Evolutionary conservation across 2,113 vertebrate genomes (phyloP).

Genomic region (Lampris incognitus): DNA sequence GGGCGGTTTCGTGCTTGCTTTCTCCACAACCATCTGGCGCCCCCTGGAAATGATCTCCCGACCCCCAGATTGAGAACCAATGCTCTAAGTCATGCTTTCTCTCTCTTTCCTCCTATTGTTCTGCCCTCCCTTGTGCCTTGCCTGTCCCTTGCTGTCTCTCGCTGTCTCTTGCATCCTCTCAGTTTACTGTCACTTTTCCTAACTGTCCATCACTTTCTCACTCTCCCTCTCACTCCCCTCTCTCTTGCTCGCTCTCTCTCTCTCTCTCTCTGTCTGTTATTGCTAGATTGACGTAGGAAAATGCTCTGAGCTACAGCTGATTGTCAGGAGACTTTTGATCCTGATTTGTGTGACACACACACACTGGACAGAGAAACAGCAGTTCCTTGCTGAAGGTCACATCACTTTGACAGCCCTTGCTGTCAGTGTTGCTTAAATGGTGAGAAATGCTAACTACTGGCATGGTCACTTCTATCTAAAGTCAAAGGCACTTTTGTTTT

Average conservation of each 20-base stretch:
- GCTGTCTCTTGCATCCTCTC: too few relatives aligned
- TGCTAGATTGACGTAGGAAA: conserved; percentile 12
- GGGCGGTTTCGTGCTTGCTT: too few relatives aligned
- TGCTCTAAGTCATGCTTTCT: too few relatives aligned
- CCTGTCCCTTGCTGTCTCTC: too few relatives aligned
- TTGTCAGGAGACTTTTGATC: conserved; percentile 13
- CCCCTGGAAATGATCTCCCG: too few relatives aligned
- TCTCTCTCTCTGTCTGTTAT: neutral
- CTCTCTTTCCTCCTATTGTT: too few relatives aligned
- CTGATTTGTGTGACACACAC: neutral
- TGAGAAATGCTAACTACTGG: conserved; percentile 9
- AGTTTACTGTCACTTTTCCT: too few relatives aligned
- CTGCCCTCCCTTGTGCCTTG: too few relatives aligned
- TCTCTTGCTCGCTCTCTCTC: neutral
- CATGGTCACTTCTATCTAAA: neutral
- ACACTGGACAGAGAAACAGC: conserved; percentile 1
- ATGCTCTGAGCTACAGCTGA: conserved; percentile 11
- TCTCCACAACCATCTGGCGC: too few relatives aligned
- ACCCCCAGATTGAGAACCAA: too few relatives aligned
- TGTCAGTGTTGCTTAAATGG: neutral
- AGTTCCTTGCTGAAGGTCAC: conserved; percentile 11
- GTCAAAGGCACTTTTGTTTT: neutral
- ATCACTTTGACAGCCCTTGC: conserved; percentile 1
- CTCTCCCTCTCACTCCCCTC: neutral
- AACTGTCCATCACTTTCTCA: too few relatives aligned